These are phyloP conservation scores for Habroteleia sp. DNA, from an alignment of 2,888 invertebrate genomes.

Conservation along the genomic window DNA sequence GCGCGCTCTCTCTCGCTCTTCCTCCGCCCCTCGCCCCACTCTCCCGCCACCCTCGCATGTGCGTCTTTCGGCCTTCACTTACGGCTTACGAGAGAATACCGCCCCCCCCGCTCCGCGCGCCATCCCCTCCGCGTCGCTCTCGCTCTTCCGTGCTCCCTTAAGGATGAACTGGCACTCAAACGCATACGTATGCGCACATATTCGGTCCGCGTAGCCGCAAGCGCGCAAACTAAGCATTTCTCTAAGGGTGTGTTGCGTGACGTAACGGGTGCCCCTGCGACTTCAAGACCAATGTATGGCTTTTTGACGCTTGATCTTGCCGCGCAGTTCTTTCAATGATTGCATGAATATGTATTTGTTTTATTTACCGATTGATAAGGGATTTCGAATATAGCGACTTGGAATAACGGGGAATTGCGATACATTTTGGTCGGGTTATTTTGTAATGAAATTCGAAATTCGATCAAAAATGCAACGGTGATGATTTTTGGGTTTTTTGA, in stretches of 20 bases:
- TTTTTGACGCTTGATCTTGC: conserved; percentile 39
- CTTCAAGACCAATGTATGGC: conserved; percentile 54
- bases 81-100: conserved; percentile 54
- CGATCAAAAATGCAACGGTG: too few relatives aligned
- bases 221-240: conserved; percentile 79
- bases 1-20: neutral
- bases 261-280: conserved; percentile 75
- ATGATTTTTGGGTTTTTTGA: too few relatives aligned
- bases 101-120: conserved; percentile 10
- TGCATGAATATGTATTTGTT: conserved; percentile 38
- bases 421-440: neutral
- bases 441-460: too few relatives aligned
- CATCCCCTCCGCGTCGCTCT: conserved; percentile 34
- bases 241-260: conserved; percentile 77
- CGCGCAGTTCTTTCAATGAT: conserved; percentile 7
- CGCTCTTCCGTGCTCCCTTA: conserved; percentile 68
- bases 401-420: neutral
- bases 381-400: neutral
- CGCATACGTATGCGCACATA: conserved; percentile 64
- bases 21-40: conserved; percentile 25
- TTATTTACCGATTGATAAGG: conserved; percentile 40
- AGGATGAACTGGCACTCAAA: conserved; percentile 76
- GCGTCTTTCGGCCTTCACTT: conserved; percentile 62
- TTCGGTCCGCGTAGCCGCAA: conserved; percentile 66
- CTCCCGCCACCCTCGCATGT: conserved; percentile 58